These are phyloP conservation scores for Dryobates pubescens DNA, from an alignment of 2,797 vertebrate species.

Conservation along the genomic window DNA sequence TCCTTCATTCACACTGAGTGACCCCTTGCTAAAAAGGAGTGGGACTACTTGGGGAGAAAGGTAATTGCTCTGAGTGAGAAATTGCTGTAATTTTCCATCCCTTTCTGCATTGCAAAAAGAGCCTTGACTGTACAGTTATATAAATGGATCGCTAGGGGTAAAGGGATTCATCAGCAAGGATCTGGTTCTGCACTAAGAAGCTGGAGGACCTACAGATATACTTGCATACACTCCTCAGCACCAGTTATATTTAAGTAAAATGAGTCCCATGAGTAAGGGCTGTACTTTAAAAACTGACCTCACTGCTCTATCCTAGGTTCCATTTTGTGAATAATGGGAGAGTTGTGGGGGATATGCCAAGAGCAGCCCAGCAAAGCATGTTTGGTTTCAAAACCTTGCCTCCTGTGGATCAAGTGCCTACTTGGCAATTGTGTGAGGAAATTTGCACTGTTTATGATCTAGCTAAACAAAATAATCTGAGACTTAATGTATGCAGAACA, in stretches of 20 bases:
- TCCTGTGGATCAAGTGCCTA: neutral
- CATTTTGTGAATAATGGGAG: neutral
- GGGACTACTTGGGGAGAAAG: neutral
- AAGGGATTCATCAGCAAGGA: neutral
- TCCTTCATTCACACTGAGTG: neutral
- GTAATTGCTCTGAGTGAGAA: neutral
- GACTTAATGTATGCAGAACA: neutral
- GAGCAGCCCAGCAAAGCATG: neutral
- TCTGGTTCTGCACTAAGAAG: neutral
- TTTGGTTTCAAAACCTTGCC: neutral
- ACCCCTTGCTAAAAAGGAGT: neutral
- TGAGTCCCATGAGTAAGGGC: neutral
- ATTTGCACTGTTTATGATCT: neutral
- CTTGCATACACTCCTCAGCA: neutral
- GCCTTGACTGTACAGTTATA: neutral
- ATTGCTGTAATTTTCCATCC: neutral
- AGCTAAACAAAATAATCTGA: neutral
- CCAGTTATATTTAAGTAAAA: neutral
- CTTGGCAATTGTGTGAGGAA: neutral
- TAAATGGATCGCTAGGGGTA: neutral
- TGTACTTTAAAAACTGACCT: neutral
- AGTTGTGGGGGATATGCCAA: neutral
- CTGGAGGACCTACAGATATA: neutral
- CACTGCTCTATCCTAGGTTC: neutral
- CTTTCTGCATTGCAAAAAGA: neutral